Conservation (phyloP, 2,888 invertebrate species). For the Drosophila parthenogenetica region DNA sequence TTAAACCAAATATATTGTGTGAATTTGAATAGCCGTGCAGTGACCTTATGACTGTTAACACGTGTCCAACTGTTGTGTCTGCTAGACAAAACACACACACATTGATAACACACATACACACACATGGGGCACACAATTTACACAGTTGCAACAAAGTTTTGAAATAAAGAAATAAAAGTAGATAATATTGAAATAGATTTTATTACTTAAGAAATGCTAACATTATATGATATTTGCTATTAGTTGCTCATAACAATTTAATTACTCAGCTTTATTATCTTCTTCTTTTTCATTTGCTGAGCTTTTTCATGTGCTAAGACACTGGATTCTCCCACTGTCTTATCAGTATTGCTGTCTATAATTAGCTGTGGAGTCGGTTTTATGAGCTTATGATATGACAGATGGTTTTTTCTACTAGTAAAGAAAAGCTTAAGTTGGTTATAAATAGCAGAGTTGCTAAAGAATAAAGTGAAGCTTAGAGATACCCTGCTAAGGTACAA, state of each 20-base stretch:
- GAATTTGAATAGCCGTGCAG: conserved; percentile 31
- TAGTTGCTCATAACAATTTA: conserved; percentile 51
- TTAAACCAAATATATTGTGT: background rate
- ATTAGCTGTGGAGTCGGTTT: conserved; percentile 36
- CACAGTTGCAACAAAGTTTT: conserved; percentile 52
- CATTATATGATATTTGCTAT: conserved; percentile 51
- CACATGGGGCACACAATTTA: conserved; percentile 34
- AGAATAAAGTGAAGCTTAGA: background rate
- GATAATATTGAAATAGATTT: conserved; percentile 14
- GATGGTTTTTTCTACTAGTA: conserved; percentile 17
- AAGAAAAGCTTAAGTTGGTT: conserved; percentile 5
- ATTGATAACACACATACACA: background rate
- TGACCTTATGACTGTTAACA: conserved; percentile 32
- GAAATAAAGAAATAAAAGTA: background rate
- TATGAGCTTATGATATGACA: conserved; percentile 54
- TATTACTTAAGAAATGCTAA: conserved; percentile 30
- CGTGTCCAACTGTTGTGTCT: conserved; percentile 16
- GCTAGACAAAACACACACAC: background rate
- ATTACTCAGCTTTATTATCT: conserved; percentile 49
- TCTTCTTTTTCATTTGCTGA: background rate
- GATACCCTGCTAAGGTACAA: too few relatives aligned
- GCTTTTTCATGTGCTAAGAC: conserved; percentile 13
- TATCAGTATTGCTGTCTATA: conserved; percentile 55
- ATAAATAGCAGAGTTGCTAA: background rate
- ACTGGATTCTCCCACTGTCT: conserved; percentile 20